These are phyloP conservation scores for Tenthredo mesomela DNA, from an alignment of 2,888 invertebrate genomes.

Conservation along the genomic window DNA sequence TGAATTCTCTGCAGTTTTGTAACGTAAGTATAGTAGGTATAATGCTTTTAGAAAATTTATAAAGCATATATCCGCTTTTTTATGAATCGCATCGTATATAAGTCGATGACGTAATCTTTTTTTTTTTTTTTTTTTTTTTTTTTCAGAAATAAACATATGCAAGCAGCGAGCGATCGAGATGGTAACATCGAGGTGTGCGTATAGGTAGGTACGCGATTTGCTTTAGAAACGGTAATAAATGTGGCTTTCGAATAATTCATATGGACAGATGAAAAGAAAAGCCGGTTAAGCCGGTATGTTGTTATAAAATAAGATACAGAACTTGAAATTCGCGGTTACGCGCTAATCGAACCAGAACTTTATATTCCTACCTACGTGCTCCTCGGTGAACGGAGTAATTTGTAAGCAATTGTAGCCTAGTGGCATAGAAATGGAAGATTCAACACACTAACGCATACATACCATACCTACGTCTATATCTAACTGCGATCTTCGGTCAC, in stretches of 20 bases:
- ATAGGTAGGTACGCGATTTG: background rate
- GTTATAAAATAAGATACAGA: background rate
- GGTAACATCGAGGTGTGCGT: background rate
- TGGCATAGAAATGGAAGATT: slow-evolving; percentile 46
- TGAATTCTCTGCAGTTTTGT: slow-evolving; percentile 15
- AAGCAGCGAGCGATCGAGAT: background rate
- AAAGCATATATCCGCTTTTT: background rate
- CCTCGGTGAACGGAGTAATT: slow-evolving; percentile 46
- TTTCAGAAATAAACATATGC: background rate
- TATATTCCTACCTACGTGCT: background rate
- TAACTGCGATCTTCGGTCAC: background rate
- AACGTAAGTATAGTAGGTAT: background rate
- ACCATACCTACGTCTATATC: background rate
- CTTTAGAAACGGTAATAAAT: background rate
- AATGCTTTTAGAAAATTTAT: background rate
- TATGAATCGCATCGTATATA: background rate
- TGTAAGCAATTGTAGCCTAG: slow-evolving; percentile 50
- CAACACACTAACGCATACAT: slow-evolving; percentile 25
- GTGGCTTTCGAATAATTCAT: background rate
- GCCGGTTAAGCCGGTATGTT: background rate
- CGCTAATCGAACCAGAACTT: slow-evolving; percentile 46
- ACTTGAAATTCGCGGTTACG: slow-evolving; percentile 40
- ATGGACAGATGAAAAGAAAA: background rate
- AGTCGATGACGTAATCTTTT: slow-evolving; percentile 11
- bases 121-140: too few relatives aligned